These are phyloP conservation scores for Cyrtodaria siliqua DNA, from an alignment of 2,888 invertebrate genomes.

Conservation along the genomic window DNA sequence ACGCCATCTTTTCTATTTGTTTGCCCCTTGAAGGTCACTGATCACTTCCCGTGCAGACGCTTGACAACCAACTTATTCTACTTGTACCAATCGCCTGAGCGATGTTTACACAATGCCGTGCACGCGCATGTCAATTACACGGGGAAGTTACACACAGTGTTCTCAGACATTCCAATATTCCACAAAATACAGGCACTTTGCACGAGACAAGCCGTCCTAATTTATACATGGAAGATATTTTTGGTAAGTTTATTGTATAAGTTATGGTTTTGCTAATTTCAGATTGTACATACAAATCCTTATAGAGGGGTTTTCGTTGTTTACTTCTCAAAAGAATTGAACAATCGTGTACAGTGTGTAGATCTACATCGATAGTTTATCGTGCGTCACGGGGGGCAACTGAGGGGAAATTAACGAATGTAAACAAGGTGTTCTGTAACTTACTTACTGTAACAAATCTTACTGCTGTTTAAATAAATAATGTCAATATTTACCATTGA, in stretches of 20 bases:
- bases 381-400: too few species aligned
- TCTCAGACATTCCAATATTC: too few species aligned
- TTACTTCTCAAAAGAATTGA: too few species aligned
- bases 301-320: too few species aligned
- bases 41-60: neutral
- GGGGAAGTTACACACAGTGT: conserved; percentile 26
- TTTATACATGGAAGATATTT: neutral
- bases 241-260: neutral
- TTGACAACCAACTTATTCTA: neutral
- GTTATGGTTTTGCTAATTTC: too few species aligned
- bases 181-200: neutral
- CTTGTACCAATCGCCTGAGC: neutral
- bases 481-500: too few species aligned
- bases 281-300: too few species aligned
- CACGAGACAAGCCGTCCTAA: neutral
- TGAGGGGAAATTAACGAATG: too few species aligned
- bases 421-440: too few species aligned
- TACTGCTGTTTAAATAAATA: too few species aligned
- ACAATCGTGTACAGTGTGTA: neutral
- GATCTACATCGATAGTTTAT: neutral
- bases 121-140: conserved; percentile 42
- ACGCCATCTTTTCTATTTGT: too few species aligned
- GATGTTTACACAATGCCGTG: conserved; percentile 14
- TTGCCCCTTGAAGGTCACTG: conserved; percentile 6
- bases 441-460: too few species aligned